phyloP scores from a whole-genome alignment of 2,113 vertebrate species.

The Gallinago jamesoni region DNA sequence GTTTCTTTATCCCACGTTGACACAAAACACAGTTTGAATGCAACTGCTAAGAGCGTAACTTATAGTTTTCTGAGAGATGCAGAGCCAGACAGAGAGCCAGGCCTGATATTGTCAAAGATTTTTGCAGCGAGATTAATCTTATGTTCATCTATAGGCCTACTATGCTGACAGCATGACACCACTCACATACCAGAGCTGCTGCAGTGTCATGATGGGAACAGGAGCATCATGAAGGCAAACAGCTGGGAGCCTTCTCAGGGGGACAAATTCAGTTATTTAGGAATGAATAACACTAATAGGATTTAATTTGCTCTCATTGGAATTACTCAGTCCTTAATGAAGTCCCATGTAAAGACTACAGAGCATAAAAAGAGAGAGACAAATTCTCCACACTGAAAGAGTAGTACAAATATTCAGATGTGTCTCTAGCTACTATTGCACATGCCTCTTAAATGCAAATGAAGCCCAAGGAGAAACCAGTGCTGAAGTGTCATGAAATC shows the following conservation, averaged over 20 bases:
- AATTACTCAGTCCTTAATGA: not conserved
- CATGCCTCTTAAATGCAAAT: not conserved
- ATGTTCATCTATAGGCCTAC: not conserved
- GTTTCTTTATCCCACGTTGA: slow-evolving; percentile 89
- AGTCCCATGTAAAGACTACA: not conserved
- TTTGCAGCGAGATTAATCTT: slow-evolving; percentile 22
- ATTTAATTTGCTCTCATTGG: not conserved
- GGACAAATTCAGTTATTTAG: not conserved
- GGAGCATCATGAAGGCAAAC: not conserved
- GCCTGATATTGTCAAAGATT: not conserved
- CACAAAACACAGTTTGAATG: slow-evolving; percentile 85
- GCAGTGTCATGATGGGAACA: not conserved
- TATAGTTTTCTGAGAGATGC: slow-evolving; percentile 4
- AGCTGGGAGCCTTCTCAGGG: not conserved
- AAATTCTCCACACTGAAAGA: not conserved
- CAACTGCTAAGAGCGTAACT: slow-evolving; percentile 47
- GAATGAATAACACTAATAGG: not conserved
- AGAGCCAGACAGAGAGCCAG: slow-evolving; percentile 2
- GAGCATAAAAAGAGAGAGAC: not conserved
- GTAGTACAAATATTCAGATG: not conserved
- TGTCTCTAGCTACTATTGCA: not conserved
- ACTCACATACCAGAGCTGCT: not conserved
- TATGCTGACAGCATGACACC: not conserved
- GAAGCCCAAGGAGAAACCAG: not conserved
- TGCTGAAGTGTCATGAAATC: not conserved